A percentile compares a stretch with the other conserved stretches of the same genome.
Conservation (phyloP, 2,888 invertebrate genomes). For the Lymantria dispar region DNA sequence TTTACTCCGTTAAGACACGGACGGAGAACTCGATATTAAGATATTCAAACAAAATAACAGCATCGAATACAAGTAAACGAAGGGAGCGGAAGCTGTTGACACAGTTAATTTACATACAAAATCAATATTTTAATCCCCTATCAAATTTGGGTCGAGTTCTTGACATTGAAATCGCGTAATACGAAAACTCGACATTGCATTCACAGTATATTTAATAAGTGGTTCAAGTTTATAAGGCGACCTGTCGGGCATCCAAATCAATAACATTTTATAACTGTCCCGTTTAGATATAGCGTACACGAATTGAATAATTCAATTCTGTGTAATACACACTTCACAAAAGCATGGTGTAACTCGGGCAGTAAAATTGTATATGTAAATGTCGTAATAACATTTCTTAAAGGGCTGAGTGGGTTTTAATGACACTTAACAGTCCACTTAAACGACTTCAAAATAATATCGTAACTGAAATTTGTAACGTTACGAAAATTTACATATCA, state of each 20-base stretch:
- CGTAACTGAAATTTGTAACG: too few species aligned
- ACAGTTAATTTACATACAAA: too few species aligned
- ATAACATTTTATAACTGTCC: conserved; percentile 9
- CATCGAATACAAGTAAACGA: too few species aligned
- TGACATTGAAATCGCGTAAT: background rate
- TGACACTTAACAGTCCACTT: background rate
- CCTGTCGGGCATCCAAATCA: conserved; percentile 24
- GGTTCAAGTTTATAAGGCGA: conserved; percentile 25
- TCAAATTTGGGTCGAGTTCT: background rate
- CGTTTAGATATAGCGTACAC: conserved; percentile 6
- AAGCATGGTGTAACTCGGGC: conserved; percentile 1
- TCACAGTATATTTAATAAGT: background rate
- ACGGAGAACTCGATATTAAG: too few species aligned
- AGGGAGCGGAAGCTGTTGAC: too few species aligned
- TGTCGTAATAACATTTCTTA: background rate
- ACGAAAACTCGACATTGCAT: background rate
- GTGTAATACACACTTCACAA: conserved; percentile 1
- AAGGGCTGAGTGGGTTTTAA: background rate
- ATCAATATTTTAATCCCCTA: too few species aligned
- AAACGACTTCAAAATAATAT: too few species aligned
- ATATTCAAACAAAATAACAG: too few species aligned
- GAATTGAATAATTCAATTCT: conserved; percentile 11
- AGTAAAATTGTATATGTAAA: background rate
- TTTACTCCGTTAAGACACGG: background rate
- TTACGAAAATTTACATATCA: too few species aligned